Conservation (phyloP, 2,888 invertebrate species). For the Ctena decussata region DNA sequence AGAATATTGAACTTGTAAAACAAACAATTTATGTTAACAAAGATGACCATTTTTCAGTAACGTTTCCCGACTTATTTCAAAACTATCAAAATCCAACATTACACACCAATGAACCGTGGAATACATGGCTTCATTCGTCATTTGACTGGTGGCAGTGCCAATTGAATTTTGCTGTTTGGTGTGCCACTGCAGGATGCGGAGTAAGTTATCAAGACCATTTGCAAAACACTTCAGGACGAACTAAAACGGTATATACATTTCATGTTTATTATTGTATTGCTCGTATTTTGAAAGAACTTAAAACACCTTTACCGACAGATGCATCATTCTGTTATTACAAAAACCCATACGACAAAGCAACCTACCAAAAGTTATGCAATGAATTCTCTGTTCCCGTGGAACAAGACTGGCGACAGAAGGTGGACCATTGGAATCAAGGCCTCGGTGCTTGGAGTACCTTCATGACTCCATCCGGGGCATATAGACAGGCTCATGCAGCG, state of each 20-base stretch:
- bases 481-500: background rate
- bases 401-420: background rate
- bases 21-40: slow-evolving; percentile 1
- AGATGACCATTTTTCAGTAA: background rate
- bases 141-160: slow-evolving; percentile 27
- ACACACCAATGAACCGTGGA: slow-evolving; percentile 22
- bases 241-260: background rate
- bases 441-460: background rate
- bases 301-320: background rate
- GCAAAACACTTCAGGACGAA: background rate
- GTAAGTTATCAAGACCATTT: background rate
- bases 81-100: slow-evolving; percentile 15
- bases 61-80: slow-evolving; percentile 17
- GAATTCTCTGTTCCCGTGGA: background rate
- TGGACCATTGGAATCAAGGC: background rate
- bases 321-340: background rate
- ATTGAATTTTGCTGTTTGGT: slow-evolving; percentile 17
- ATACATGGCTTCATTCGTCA: slow-evolving; percentile 25
- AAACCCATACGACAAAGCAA: slow-evolving; percentile 6
- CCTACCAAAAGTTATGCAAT: background rate
- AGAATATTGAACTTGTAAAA: slow-evolving; percentile 11
- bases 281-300: background rate
- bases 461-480: background rate
- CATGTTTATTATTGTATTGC: slow-evolving; percentile 3
- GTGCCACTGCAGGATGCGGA: slow-evolving; percentile 22